A percentile compares a stretch with the other conserved stretches of the same genome.
Evolutionary conservation across 2,113 vertebrate species (phyloP).

Genomic region (Anarrhichthys ocellatus): DNA sequence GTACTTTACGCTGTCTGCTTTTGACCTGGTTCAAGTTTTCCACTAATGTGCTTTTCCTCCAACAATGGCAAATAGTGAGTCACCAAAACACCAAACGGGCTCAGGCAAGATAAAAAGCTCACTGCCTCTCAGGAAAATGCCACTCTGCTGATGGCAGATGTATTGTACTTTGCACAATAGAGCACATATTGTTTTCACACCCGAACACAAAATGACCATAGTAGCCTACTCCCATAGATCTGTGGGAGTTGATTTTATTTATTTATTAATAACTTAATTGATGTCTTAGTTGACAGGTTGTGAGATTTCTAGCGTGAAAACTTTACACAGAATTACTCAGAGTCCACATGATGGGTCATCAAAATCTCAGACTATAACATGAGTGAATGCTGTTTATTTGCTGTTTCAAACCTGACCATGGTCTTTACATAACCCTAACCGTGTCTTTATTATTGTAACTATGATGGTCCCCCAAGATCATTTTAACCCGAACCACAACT

Average conservation of each 20-base stretch:
- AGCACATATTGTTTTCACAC: neutral
- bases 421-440: neutral
- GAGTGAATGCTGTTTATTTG: no score
- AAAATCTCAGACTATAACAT: neutral
- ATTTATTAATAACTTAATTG: no score
- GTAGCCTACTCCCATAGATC: no score
- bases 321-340: neutral
- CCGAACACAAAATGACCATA: neutral
- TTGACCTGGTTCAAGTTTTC: conserved; percentile 8
- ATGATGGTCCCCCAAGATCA: neutral
- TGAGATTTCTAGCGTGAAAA: neutral
- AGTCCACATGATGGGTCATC: neutral
- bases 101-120: neutral
- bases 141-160: neutral
- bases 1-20: neutral
- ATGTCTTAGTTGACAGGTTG: neutral
- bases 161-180: neutral
- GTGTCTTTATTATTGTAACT: neutral
- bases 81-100: neutral
- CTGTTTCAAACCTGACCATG: neutral
- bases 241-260: no score
- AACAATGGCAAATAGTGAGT: neutral
- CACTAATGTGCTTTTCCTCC: neutral
- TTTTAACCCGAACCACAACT: neutral
- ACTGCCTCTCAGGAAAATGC: neutral